Evolutionary conservation across 2,888 invertebrate species (phyloP).

Genomic region (Capitulum mitella): DNA sequence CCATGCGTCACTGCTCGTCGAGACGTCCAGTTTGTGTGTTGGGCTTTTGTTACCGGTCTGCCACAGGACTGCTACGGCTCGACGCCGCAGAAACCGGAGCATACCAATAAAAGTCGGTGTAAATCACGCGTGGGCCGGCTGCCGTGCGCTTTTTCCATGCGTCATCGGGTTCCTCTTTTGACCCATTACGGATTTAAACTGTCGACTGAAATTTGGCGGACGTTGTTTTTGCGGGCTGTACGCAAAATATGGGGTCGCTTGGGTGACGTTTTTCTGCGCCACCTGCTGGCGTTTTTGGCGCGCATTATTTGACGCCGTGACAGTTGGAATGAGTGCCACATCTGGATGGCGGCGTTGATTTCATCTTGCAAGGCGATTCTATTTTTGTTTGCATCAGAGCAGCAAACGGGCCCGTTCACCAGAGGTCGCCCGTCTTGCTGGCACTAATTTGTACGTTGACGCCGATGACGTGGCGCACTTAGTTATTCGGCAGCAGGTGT

Average conservation of each 20-base stretch:
- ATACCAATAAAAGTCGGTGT: neutral
- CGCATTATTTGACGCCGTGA: neutral
- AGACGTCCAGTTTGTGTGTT: too few relatives aligned
- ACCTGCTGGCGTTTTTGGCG: constrained; percentile 18
- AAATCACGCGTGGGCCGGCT: neutral
- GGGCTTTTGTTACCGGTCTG: too few relatives aligned
- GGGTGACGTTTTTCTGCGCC: neutral
- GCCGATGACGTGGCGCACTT: neutral
- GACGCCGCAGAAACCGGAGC: neutral
- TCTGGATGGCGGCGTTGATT: constrained; percentile 12
- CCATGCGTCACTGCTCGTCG: too few relatives aligned
- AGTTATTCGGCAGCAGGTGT: neutral
- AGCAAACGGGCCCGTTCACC: neutral
- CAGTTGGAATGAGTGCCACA: constrained; percentile 11
- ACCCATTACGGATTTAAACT: constrained; percentile 8
- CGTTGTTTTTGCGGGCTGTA: neutral
- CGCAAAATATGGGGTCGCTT: constrained; percentile 1
- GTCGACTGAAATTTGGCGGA: constrained; percentile 16
- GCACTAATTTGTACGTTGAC: neutral
- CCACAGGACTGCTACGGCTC: too few relatives aligned
- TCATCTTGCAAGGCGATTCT: constrained; percentile 22
- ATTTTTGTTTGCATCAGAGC: constrained; percentile 6
- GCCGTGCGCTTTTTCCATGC: neutral
- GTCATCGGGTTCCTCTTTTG: neutral
- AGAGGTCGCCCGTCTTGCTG: neutral